Evolutionary conservation across 2,888 invertebrate genomes (phyloP).

Genomic region (Prenolepis imparis): DNA sequence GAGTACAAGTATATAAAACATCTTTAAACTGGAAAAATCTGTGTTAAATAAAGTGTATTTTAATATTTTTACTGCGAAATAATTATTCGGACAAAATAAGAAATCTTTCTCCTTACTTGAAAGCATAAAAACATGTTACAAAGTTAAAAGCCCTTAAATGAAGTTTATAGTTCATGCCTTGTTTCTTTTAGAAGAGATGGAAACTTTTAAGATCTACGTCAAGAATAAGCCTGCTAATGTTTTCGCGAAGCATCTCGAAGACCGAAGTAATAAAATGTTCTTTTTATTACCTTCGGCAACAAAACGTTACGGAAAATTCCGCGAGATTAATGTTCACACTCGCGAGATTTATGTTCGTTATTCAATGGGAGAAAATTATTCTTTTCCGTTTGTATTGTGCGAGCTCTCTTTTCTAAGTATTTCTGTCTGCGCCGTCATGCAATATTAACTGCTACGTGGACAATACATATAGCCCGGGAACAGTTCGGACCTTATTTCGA

Average conservation of each 20-base stretch:
- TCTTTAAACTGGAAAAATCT: background rate
- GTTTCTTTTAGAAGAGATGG: background rate
- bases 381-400: conserved; percentile 9
- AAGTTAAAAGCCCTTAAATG: background rate
- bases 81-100: background rate
- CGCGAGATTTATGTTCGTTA: conserved; percentile 24
- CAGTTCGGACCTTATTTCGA: conserved; percentile 21
- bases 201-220: background rate
- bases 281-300: background rate
- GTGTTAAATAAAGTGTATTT: background rate
- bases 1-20: background rate
- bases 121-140: background rate
- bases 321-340: conserved; percentile 13
- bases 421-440: background rate
- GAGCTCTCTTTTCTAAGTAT: background rate
- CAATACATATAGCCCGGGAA: conserved; percentile 12
- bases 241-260: background rate
- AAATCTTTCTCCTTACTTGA: background rate
- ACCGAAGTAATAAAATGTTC: background rate
- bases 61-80: background rate
- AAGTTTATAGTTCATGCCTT: background rate
- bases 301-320: conserved; percentile 7
- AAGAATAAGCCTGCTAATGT: conserved; percentile 2
- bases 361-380: conserved; percentile 28
- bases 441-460: conserved; percentile 11